Conservation (phyloP, 1,140 invertebrate genomes). For the Diabrotica undecimpunctata region DNA sequence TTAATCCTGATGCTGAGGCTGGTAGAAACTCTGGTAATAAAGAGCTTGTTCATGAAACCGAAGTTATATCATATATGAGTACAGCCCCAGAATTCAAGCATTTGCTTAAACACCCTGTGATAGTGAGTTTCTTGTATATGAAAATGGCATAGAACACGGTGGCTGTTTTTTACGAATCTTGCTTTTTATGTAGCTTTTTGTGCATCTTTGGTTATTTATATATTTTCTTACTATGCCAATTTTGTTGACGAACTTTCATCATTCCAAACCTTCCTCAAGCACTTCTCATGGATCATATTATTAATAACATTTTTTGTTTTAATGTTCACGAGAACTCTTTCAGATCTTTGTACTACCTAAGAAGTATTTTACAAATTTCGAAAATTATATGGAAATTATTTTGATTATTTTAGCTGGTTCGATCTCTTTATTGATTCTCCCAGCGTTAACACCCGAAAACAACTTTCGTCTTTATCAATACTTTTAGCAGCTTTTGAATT, state of each 20-base stretch:
- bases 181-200: slow-evolving; percentile 69
- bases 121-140: slow-evolving; percentile 75
- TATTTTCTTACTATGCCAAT: slow-evolving; percentile 56
- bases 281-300: slow-evolving; percentile 34
- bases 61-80: slow-evolving; percentile 61
- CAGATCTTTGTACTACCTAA: slow-evolving; percentile 63
- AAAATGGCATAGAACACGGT: slow-evolving; percentile 75
- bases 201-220: slow-evolving; percentile 61
- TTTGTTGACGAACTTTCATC: slow-evolving; percentile 24
- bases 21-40: slow-evolving; percentile 9
- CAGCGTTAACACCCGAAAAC: slow-evolving; percentile 51
- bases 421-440: slow-evolving; percentile 53
- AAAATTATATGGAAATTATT: slow-evolving; percentile 67
- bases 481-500: slow-evolving; percentile 71
- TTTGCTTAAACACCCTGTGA: slow-evolving; percentile 73
- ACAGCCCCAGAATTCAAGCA: slow-evolving; percentile 59
- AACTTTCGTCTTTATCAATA: slow-evolving; percentile 63
- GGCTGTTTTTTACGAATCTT: slow-evolving; percentile 70
- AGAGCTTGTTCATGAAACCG: slow-evolving; percentile 51
- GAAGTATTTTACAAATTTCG: slow-evolving; percentile 61
- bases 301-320: slow-evolving; percentile 55
- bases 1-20: slow-evolving; percentile 25
- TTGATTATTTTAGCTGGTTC: slow-evolving; percentile 59
- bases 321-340: slow-evolving; percentile 61
- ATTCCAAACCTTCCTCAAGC: slow-evolving; percentile 9